Base-by-base conservation (phyloP, 23 tunicate genomes). In the Styela plicata region DNA sequence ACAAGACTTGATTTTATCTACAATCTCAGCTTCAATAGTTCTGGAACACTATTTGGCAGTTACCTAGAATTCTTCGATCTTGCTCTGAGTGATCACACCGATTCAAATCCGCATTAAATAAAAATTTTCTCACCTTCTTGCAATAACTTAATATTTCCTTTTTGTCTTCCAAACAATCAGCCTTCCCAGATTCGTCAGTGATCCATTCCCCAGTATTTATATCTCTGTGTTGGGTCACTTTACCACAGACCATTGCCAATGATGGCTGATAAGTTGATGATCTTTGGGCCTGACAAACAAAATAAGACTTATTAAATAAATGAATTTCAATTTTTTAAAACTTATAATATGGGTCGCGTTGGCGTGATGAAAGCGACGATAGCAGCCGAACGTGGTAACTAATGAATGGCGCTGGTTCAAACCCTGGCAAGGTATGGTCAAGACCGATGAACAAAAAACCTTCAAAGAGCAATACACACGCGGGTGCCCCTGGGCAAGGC, bases 181-280 rank as follows among this genome's bases (percentile, higher is more conserved):
- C 23, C 10, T 37, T 44, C 19, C 82, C 78, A 33, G 82, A 34
- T 36, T 73, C 36, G 57, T 88, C 87, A 20, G 93, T 69, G 3
- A 77, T 69, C 96, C 96, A 90, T 52, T 85, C 80, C 19, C 89
- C 89, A 37, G 96, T 85, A 2, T n/a, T 36, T 3, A 85, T 21
- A 77, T 82, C 84, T 30, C 80, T 57, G 74, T 85, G 74, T 65
- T 85, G 79, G 1, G 86, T 85, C 37, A 52, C 83, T 65, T 80
- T 90, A 1, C 96, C 96, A 85, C 96, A 85, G 26, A 36, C 1
- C 96, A 90, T 90, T 18, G 96, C 96, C 32, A 90, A 77, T 16
- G 89, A 89, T 26, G 96, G 89, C 5, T 44, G 57, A 44, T 44
- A 44, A 44, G 57, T 7, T 44, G 57, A 44, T 5, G 10, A 5